A percentile compares a stretch with the other conserved stretches of the same genome.
Evolutionary conservation across 2,797 vertebrate genomes (phyloP).

Genomic region (Paratrypauchen microcephalus): DNA sequence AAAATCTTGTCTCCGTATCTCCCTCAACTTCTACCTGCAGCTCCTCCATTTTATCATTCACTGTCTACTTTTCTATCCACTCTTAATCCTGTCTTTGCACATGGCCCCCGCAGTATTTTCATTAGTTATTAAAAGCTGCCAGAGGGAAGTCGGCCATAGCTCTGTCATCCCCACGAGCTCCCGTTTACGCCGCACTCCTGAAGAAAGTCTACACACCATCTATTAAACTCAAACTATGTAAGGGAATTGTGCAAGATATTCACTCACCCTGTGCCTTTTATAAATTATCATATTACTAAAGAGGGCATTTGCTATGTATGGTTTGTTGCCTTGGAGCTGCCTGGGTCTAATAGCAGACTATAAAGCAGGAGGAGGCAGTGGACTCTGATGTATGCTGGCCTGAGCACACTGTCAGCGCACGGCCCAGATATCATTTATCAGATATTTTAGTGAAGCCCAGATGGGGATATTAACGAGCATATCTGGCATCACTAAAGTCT

Average conservation of each 20-base stretch:
- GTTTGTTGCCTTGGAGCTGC: slow-evolving; percentile 65
- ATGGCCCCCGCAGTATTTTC: slow-evolving; percentile 63
- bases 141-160: slow-evolving; percentile 56
- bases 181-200: slow-evolving; percentile 60
- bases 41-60: slow-evolving; percentile 5
- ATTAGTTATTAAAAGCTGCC: slow-evolving; percentile 76
- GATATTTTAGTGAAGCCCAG: slow-evolving; percentile 63
- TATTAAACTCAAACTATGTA: slow-evolving; percentile 69
- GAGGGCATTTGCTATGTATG: slow-evolving; percentile 69
- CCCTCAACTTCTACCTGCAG: not conserved
- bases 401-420: slow-evolving; percentile 68
- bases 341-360: slow-evolving; percentile 52
- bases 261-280: slow-evolving; percentile 65
- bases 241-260: slow-evolving; percentile 61
- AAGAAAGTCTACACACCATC: slow-evolving; percentile 59
- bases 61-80: slow-evolving; percentile 18
- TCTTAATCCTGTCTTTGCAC: slow-evolving; percentile 65
- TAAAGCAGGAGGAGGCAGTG: slow-evolving; percentile 50
- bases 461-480: slow-evolving; percentile 71
- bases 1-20: slow-evolving; percentile 1
- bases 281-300: slow-evolving; percentile 71
- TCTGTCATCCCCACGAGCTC: slow-evolving; percentile 70
- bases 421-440: slow-evolving; percentile 67
- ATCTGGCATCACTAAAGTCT: slow-evolving; percentile 56
- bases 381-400: slow-evolving; percentile 70